These are phyloP conservation scores for human DNA, from an alignment of 2,113 vertebrate genomes.

Conservation along the genomic window GRCh38 chrX:68570501-68571000, in stretches of 20 bases:
- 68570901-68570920: background rate
- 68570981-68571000: background rate
- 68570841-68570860: background rate
- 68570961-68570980: background rate
- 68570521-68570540: background rate
- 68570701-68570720: background rate
- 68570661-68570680: background rate
- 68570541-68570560: background rate
- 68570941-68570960: background rate
- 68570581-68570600: background rate
- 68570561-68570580: background rate
- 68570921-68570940: background rate
- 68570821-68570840: background rate
- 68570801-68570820: background rate
- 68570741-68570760: background rate
- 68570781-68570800: background rate
- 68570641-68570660: background rate
- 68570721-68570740: background rate
- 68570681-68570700: background rate
- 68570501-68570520: conserved; percentile 2
- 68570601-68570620: background rate
- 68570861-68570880: background rate
- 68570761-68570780: background rate
- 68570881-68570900: background rate
- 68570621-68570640: background rate